Evolutionary conservation across 2,113 vertebrate species (phyloP).

Genomic region (Hippocampus mohnikei): DNA sequence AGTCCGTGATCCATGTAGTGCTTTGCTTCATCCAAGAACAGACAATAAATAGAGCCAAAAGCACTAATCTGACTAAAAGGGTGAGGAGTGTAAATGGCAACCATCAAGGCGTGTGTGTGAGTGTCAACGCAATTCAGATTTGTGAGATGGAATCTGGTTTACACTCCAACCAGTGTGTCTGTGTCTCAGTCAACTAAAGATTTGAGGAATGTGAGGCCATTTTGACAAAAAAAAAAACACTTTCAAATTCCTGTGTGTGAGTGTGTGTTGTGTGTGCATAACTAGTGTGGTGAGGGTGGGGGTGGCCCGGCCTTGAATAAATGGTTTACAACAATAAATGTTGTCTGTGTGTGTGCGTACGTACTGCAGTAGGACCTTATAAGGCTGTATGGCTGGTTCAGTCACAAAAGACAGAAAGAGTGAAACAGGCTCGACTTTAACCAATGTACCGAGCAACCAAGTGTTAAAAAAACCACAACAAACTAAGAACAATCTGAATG

Average conservation of each 20-base stretch:
- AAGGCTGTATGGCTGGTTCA: slow-evolving; percentile 41
- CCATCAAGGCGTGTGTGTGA: slow-evolving; percentile 11
- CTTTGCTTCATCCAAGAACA: neutral
- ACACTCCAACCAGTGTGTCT: slow-evolving; percentile 25
- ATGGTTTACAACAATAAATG: slow-evolving; percentile 1
- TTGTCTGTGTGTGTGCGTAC: slow-evolving; percentile 8
- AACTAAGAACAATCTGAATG: neutral
- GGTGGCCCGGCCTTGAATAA: neutral
- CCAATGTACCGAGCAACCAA: neutral
- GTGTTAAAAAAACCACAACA: neutral
- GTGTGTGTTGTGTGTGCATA: slow-evolving; percentile 2
- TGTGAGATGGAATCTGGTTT: slow-evolving; percentile 49
- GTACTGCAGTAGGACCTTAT: slow-evolving; percentile 54
- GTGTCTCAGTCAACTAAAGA: neutral
- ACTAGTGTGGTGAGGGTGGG: neutral
- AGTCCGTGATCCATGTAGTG: too few relatives aligned
- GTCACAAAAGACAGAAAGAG: slow-evolving; percentile 14
- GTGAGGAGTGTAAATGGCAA: slow-evolving; percentile 31
- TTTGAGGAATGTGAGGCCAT: slow-evolving; percentile 6
- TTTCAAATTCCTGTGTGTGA: neutral
- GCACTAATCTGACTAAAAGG: neutral
- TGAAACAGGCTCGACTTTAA: neutral
- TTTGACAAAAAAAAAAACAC: neutral
- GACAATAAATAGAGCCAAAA: neutral
- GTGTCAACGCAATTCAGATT: slow-evolving; percentile 25